phyloP scores from a whole-genome alignment of 2,113 vertebrate genomes.

The Boulengeromyrus knoepffleri region DNA sequence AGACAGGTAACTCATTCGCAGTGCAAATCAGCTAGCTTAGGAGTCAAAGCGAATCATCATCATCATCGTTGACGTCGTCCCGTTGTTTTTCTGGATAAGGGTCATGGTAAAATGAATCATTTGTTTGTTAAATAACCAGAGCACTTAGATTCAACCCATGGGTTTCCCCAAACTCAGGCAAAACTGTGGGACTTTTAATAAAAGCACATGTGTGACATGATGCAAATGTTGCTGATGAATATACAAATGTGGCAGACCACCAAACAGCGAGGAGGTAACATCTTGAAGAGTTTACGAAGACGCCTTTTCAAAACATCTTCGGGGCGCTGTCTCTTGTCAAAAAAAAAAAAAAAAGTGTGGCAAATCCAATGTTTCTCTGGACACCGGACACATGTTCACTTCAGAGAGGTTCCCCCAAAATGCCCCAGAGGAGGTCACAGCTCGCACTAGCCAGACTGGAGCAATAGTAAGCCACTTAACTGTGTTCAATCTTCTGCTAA shows the following conservation, averaged over 20 bases:
- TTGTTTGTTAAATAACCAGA: neutral
- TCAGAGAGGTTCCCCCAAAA: neutral
- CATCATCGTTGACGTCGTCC: neutral
- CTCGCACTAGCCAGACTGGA: neutral
- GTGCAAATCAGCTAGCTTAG: neutral
- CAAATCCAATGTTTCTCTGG: neutral
- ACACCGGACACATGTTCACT: neutral
- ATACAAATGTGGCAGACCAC: neutral
- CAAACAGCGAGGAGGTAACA: neutral
- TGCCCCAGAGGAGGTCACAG: neutral
- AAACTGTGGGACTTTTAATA: neutral
- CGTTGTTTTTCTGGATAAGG: neutral
- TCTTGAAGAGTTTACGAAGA: conserved; percentile 10
- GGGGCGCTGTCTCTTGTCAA: neutral
- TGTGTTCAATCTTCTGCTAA: neutral
- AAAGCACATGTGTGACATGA: neutral
- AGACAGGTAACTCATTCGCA: neutral
- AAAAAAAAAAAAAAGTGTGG: neutral
- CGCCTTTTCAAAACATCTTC: conserved; percentile 1
- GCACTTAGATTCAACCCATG: neutral
- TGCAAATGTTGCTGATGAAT: neutral
- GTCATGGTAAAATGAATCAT: neutral
- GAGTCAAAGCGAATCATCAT: neutral
- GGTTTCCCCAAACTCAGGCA: neutral
- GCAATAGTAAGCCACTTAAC: neutral